A percentile compares a stretch with the other conserved stretches of the same genome.
Evolutionary conservation across 2,888 invertebrate species (phyloP).

Genomic region (Notodonta ziczac): DNA sequence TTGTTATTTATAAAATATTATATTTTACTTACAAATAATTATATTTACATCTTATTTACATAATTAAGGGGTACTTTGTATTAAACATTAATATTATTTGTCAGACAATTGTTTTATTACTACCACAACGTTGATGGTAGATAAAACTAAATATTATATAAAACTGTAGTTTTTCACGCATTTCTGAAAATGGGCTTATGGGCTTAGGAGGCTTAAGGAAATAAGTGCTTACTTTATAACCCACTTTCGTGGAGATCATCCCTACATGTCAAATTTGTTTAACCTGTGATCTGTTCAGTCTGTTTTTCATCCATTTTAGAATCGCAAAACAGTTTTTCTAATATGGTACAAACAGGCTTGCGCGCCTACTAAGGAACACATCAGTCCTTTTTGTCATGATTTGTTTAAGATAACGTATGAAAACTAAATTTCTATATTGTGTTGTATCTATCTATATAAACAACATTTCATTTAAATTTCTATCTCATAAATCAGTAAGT

Average conservation of each 20-base stretch:
- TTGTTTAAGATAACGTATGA: too few relatives aligned
- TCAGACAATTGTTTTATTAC: slow-evolving; percentile 4
- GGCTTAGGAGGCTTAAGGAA: too few relatives aligned
- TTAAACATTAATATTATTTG: slow-evolving; percentile 10
- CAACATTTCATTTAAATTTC: neutral
- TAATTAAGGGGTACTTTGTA: slow-evolving; percentile 28
- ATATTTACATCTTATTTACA: slow-evolving; percentile 76
- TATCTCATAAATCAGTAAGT: neutral
- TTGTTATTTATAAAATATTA: slow-evolving; percentile 18
- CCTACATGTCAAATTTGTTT: neutral
- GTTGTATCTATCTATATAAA: neutral
- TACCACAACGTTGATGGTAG: neutral
- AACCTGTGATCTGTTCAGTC: too few relatives aligned
- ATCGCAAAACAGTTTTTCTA: too few relatives aligned
- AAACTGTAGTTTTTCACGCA: neutral
- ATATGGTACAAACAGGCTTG: too few relatives aligned
- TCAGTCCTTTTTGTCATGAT: too few relatives aligned
- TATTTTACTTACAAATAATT: slow-evolving; percentile 29
- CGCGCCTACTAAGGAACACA: too few relatives aligned
- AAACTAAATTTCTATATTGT: too few relatives aligned
- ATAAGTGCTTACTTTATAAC: neutral
- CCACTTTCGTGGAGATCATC: neutral
- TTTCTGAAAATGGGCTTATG: too few relatives aligned
- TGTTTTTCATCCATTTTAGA: too few relatives aligned
- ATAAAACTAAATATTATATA: neutral